These are phyloP conservation scores for Tylochromis polylepis DNA, from an alignment of 2,113 vertebrate species.

Conservation along the genomic window DNA sequence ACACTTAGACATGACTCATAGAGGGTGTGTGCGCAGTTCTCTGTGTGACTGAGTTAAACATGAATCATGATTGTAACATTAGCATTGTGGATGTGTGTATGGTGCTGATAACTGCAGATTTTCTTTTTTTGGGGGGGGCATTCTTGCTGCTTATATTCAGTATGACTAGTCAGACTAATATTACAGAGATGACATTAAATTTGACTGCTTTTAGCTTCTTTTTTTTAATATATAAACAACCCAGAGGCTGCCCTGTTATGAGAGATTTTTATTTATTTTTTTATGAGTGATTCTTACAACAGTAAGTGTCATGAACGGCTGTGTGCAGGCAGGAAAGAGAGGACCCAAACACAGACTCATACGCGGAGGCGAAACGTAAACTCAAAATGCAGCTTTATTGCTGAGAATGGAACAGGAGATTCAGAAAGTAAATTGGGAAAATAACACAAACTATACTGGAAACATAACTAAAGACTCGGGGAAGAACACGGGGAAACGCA, in stretches of 20 bases:
- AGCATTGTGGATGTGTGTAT: background rate
- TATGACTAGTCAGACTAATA: background rate
- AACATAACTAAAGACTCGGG: no score
- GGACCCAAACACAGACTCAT: no score
- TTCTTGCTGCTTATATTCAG: background rate
- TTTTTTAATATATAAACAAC: background rate
- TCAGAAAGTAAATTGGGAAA: no score
- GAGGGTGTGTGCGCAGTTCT: background rate
- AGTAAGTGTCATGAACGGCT: no score
- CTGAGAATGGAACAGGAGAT: no score
- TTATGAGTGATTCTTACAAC: background rate
- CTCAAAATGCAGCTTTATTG: no score
- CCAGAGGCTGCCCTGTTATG: background rate
- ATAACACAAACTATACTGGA: no score
- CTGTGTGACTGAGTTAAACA: constrained; percentile 8
- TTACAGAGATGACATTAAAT: background rate
- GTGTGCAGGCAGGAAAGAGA: no score
- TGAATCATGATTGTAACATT: constrained; percentile 23
- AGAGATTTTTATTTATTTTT: background rate
- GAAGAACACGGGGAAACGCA: no score
- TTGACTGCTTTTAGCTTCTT: background rate
- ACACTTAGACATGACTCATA: constrained; percentile 45
- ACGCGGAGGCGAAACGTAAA: no score
- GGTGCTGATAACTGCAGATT: background rate
- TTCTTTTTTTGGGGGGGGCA: background rate